Percentiles rank a stretch among this genome's conserved stretches.
Conservation (phyloP, 2,888 invertebrate species). For the Leistus spinibarbis region DNA sequence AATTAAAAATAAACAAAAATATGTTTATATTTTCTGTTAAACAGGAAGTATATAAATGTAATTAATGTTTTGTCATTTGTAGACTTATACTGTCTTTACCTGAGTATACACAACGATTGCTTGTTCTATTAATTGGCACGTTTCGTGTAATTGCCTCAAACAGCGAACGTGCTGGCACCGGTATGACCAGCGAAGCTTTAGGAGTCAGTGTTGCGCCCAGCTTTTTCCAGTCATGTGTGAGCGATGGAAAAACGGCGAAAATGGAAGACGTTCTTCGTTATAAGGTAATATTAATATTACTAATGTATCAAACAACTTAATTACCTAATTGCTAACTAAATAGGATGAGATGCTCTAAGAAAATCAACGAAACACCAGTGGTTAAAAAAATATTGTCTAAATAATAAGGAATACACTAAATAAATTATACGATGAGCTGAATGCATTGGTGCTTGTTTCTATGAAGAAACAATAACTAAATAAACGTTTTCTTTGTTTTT, state of each 20-base stretch:
- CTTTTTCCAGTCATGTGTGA: slow-evolving; percentile 95
- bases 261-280: slow-evolving; percentile 95
- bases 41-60: not conserved
- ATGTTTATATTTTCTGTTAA: not conserved
- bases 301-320: not conserved
- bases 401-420: too few species aligned
- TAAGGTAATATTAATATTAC: slow-evolving; percentile 78
- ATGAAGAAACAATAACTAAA: too few species aligned
- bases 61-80: slow-evolving; percentile 5
- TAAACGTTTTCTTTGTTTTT: not conserved
- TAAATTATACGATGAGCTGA: too few species aligned
- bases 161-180: slow-evolving; percentile 86
- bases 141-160: slow-evolving; percentile 94
- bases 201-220: slow-evolving; percentile 96
- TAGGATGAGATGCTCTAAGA: not conserved
- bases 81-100: slow-evolving; percentile 89
- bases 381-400: slow-evolving; percentile 6
- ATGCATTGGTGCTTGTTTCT: too few species aligned
- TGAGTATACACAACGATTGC: slow-evolving; percentile 86
- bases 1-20: slow-evolving; percentile 48
- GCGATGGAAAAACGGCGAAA: slow-evolving; percentile 91
- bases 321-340: not conserved
- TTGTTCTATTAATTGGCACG: slow-evolving; percentile 95
- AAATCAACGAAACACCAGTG: not conserved
- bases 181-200: slow-evolving; percentile 94